Evolutionary conservation across 2,113 vertebrate genomes (phyloP).

Genomic region (Danio rerio): DNA sequence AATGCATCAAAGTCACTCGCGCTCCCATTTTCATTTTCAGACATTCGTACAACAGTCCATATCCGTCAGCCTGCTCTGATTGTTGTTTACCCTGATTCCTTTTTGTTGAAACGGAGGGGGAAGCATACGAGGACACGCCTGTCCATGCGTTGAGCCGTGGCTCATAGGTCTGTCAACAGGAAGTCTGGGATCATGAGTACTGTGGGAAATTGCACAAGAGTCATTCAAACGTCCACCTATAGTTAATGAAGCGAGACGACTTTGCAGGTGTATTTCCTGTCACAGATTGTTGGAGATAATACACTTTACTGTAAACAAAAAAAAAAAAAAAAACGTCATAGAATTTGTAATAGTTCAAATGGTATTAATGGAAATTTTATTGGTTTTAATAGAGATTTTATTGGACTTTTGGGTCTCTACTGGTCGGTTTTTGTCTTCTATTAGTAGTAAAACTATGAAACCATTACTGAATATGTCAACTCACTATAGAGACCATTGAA

Average conservation of each 20-base stretch:
- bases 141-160: background rate
- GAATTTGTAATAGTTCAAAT: no score
- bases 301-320: background rate
- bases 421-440: no score
- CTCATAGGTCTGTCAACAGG: constrained; percentile 16
- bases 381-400: no score
- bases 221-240: background rate
- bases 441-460: no score
- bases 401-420: no score
- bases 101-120: constrained; percentile 69
- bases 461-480: no score
- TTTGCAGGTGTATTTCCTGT: background rate
- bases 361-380: no score
- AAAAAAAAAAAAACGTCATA: no score
- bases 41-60: constrained; percentile 68
- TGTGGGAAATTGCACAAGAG: constrained; percentile 38
- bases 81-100: constrained; percentile 64
- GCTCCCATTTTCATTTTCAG: constrained; percentile 67
- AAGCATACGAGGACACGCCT: constrained; percentile 22
- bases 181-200: constrained; percentile 7
- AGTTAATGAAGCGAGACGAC: background rate
- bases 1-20: constrained; percentile 74
- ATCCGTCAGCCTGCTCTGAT: constrained; percentile 53
- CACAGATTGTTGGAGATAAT: background rate
- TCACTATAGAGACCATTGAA: no score